phyloP scores from a whole-genome alignment of 2,113 vertebrate species.

The Neolamprologus tretocephalus region DNA sequence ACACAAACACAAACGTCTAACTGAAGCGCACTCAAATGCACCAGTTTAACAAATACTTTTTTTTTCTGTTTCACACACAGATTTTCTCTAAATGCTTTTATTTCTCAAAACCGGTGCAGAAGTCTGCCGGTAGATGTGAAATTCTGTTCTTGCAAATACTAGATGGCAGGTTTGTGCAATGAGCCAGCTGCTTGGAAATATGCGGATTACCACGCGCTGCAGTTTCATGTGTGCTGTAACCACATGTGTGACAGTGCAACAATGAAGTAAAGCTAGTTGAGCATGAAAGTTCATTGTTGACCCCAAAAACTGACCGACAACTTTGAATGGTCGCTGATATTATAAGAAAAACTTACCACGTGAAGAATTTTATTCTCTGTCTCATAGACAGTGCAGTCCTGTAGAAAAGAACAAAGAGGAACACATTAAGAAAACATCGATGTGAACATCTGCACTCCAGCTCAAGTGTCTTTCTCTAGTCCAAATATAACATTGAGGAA shows the following conservation, averaged over 20 bases:
- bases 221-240: neutral
- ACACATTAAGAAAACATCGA: neutral
- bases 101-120: neutral
- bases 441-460: neutral
- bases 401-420: neutral
- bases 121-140: neutral
- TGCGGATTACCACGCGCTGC: neutral
- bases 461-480: conserved; percentile 18
- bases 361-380: conserved; percentile 91
- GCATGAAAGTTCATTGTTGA: neutral
- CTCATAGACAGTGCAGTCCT: conserved; percentile 90
- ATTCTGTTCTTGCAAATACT: neutral
- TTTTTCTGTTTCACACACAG: neutral
- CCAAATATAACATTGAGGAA: neutral
- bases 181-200: neutral
- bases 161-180: neutral
- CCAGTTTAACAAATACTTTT: neutral
- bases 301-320: neutral
- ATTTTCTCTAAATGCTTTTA: neutral
- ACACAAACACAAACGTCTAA: neutral
- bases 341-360: conserved; percentile 75
- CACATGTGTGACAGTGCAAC: neutral
- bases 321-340: neutral
- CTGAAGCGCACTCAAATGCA: neutral
- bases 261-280: neutral